Conservation (phyloP, 2,113 vertebrate species). For the Tyto alba region DNA sequence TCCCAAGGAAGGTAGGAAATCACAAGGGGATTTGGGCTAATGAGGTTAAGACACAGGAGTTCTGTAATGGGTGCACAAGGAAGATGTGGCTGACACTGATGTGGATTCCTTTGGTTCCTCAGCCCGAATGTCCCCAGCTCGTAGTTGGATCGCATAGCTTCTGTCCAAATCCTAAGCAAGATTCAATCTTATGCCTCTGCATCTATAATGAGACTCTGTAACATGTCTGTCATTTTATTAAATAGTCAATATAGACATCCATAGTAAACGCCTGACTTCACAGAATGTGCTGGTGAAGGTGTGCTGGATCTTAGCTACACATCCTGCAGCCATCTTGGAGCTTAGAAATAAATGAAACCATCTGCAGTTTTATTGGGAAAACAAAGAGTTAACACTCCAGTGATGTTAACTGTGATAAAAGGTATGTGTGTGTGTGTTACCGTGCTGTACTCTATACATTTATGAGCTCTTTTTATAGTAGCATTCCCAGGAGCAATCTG, state of each 20-base stretch:
- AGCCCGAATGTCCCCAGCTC: neutral
- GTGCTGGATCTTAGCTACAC: neutral
- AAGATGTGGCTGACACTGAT: neutral
- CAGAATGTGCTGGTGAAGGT: neutral
- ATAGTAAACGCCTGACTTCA: neutral
- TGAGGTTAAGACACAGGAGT: neutral
- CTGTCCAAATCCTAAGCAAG: neutral
- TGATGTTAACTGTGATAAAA: neutral
- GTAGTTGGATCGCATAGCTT: neutral
- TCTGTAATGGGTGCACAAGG: neutral
- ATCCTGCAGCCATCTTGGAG: neutral
- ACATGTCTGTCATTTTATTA: neutral
- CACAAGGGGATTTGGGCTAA: neutral
- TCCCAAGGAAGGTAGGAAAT: neutral
- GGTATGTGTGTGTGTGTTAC: neutral
- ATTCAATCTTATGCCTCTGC: neutral
- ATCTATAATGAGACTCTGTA: fast-evolving
- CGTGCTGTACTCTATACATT: neutral
- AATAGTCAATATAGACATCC: neutral
- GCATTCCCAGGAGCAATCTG: conserved; percentile 20
- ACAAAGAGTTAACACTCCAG: neutral
- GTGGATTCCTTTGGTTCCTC: neutral
- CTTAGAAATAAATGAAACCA: neutral
- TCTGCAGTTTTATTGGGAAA: neutral
- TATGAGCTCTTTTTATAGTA: conserved; percentile 54